phyloP scores from a whole-genome alignment of 1,140 invertebrate species.

The Popillia japonica region DNA sequence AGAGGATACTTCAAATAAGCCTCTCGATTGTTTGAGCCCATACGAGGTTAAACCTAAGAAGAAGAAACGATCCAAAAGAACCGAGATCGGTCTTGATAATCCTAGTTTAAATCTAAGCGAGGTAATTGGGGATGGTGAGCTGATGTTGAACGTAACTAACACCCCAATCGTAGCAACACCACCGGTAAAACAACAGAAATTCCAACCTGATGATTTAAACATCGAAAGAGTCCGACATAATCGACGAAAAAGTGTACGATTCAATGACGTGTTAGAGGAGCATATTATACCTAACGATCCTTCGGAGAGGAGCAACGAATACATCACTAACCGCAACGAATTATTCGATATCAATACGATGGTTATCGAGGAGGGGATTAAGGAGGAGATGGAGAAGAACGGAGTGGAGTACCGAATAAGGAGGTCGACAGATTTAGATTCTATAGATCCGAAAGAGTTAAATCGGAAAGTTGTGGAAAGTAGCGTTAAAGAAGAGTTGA shows the following conservation, averaged over 20 bases:
- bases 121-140: neutral
- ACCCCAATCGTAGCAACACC: neutral
- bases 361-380: slow-evolving; percentile 41
- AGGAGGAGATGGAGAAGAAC: slow-evolving; percentile 36
- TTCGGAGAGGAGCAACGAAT: slow-evolving; percentile 6
- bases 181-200: neutral
- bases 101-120: slow-evolving; percentile 47
- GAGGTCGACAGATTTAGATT: neutral
- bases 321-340: slow-evolving; percentile 43
- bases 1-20: neutral
- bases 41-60: neutral
- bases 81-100: slow-evolving; percentile 59
- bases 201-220: neutral
- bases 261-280: slow-evolving; percentile 52
- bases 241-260: slow-evolving; percentile 52
- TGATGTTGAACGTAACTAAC: neutral
- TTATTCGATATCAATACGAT: slow-evolving; percentile 47
- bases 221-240: neutral
- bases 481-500: slow-evolving; percentile 39
- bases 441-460: neutral
- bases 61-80: slow-evolving; percentile 27
- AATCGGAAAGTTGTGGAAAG: neutral
- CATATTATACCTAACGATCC: slow-evolving; percentile 50
- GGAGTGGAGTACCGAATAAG: slow-evolving; percentile 29
- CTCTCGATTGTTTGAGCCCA: neutral